phyloP scores from a whole-genome alignment of 2,797 vertebrate species.

The Linurgus olivaceus region DNA sequence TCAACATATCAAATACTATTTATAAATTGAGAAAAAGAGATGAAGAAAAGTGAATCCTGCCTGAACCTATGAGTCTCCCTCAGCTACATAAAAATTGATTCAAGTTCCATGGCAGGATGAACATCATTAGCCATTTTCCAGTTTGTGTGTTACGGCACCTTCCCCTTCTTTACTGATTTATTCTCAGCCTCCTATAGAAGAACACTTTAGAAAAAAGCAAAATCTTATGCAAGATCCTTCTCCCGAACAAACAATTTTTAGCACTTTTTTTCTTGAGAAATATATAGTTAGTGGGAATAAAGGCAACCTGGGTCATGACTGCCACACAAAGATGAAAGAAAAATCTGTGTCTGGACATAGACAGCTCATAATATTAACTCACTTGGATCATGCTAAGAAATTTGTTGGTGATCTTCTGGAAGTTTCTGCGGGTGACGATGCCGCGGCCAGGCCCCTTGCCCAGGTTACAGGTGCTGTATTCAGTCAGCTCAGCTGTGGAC shows the following conservation, averaged over 20 bases:
- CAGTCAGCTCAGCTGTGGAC: conserved; percentile 77
- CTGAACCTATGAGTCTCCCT: background rate
- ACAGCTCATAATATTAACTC: background rate
- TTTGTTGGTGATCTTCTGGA: conserved; percentile 81
- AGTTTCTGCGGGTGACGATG: conserved; percentile 81
- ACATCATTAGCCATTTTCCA: background rate
- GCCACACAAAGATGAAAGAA: background rate
- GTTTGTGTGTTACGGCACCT: background rate
- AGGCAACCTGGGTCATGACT: background rate
- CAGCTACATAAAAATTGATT: background rate
- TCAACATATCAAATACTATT: background rate
- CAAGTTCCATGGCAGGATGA: background rate
- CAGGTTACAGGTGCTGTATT: conserved; percentile 83
- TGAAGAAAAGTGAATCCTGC: background rate
- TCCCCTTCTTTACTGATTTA: background rate
- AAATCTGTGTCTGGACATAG: background rate
- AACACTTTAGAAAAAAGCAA: background rate
- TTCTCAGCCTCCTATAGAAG: background rate
- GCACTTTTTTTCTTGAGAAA: background rate
- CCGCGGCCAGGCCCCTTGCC: conserved; percentile 85
- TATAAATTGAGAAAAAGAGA: background rate
- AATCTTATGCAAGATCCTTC: background rate
- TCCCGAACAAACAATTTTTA: background rate
- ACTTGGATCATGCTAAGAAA: conserved; percentile 83
- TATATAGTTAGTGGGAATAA: no score